phyloP scores from a whole-genome alignment of 1,140 invertebrate genomes.

The Achroia grisella region DNA sequence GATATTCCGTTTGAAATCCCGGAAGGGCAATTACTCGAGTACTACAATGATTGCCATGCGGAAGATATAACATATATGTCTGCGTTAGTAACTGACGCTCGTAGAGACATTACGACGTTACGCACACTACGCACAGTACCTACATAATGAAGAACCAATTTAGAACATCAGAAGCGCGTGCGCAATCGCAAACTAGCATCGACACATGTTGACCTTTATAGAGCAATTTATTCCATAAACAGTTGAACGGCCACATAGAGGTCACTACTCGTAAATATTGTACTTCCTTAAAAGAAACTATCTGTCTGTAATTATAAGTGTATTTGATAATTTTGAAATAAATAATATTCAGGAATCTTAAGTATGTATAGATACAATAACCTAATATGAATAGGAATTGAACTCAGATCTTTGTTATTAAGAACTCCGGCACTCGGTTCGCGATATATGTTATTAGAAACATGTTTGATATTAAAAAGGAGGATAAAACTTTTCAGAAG shows the following conservation, averaged over 20 bases:
- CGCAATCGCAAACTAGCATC: conserved; percentile 6
- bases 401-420: too few relatives aligned
- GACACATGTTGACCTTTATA: conserved; percentile 34
- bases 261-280: conserved; percentile 22
- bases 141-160: not conserved
- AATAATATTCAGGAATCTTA: too few relatives aligned
- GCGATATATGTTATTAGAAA: too few relatives aligned
- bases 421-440: too few relatives aligned
- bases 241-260: conserved; percentile 22
- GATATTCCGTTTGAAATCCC: not conserved
- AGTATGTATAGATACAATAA: too few relatives aligned
- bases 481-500: too few relatives aligned
- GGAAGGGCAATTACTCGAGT: conserved; percentile 18
- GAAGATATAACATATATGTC: conserved; percentile 17
- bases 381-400: too few relatives aligned
- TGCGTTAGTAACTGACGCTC: conserved; percentile 5
- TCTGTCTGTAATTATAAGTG: too few relatives aligned
- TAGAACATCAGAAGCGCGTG: not conserved
- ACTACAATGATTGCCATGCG: not conserved
- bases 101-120: too few relatives aligned
- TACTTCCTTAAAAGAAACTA: conserved; percentile 27
- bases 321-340: too few relatives aligned
- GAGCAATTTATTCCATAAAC: conserved; percentile 38
- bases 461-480: too few relatives aligned
- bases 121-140: conserved; percentile 7